Conservation (phyloP, 2,113 vertebrate genomes). For the Oophaga pumilio region DNA sequence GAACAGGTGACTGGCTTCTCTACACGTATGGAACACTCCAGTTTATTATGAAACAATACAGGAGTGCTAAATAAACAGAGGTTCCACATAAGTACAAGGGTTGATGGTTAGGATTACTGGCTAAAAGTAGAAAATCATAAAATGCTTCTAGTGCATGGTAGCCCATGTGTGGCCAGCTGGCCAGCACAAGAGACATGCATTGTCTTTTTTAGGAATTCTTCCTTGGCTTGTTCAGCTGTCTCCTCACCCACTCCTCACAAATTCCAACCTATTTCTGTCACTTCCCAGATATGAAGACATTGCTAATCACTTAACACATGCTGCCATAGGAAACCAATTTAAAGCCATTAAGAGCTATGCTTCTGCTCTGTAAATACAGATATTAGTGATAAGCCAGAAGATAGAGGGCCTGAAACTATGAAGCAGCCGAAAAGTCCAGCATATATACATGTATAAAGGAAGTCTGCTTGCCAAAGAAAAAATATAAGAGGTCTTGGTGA, state of each 20-base stretch:
- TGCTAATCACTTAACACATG: constrained; percentile 20
- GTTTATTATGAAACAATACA: too few species aligned
- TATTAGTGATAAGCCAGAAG: background rate
- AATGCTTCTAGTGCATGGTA: background rate
- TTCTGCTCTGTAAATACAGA: background rate
- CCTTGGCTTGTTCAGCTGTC: constrained; percentile 31
- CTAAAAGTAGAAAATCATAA: too few species aligned
- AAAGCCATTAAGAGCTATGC: background rate
- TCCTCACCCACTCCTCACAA: constrained; percentile 33
- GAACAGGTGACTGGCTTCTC: too few species aligned
- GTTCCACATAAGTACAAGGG: too few species aligned
- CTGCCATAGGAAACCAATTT: background rate
- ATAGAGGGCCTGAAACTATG: too few species aligned
- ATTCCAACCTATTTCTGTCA: constrained; percentile 58
- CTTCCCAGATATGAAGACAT: constrained; percentile 43
- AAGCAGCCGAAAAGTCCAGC: too few species aligned
- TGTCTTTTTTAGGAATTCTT: constrained; percentile 55
- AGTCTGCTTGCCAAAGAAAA: too few species aligned
- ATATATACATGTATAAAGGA: too few species aligned
- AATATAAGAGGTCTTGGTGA: too few species aligned
- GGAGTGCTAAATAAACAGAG: too few species aligned
- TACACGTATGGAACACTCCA: too few species aligned
- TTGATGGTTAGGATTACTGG: too few species aligned
- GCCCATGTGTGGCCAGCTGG: constrained; percentile 24
- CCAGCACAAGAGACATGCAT: constrained; percentile 7